Conservation (phyloP, 1,140 invertebrate species). For the Drosophila paulistorum region DNA sequence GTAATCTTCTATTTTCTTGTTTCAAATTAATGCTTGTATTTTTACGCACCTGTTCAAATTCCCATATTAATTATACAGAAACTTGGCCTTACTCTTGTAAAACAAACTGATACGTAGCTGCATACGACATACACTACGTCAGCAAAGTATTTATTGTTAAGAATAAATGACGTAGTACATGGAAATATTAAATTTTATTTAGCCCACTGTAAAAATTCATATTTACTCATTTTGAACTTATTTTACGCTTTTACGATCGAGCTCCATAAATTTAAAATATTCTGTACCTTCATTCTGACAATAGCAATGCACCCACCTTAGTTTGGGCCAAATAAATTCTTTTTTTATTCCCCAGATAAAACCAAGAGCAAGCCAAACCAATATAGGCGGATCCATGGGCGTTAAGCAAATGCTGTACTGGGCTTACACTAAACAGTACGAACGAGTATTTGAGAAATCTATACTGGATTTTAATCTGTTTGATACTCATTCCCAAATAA, state of each 20-base stretch:
- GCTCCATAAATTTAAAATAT: conserved; percentile 39
- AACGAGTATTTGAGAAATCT: conserved; percentile 55
- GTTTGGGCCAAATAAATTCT: conserved; percentile 47
- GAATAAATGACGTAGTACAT: no score
- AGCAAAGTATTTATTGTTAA: not conserved
- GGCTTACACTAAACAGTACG: conserved; percentile 50
- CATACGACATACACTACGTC: not conserved
- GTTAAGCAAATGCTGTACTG: conserved; percentile 66
- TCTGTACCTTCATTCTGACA: conserved; percentile 4
- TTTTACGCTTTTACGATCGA: conserved; percentile 9
- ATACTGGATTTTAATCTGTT: not conserved
- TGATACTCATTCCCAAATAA: not conserved
- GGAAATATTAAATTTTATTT: no score
- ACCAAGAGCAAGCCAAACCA: conserved; percentile 52
- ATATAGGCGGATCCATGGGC: conserved; percentile 69
- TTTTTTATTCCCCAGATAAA: conserved; percentile 48
- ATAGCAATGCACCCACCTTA: not conserved
- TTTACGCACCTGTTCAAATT: conserved; percentile 68
- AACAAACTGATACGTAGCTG: not conserved
- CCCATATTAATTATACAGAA: conserved; percentile 80
- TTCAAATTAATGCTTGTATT: conserved; percentile 73
- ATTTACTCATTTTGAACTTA: no score
- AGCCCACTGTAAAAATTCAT: no score
- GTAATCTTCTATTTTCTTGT: conserved; percentile 79
- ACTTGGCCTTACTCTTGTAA: conserved; percentile 15